Evolutionary conservation across 2,113 vertebrate genomes (phyloP).

Genomic region (Peromyscus maniculatus): DNA sequence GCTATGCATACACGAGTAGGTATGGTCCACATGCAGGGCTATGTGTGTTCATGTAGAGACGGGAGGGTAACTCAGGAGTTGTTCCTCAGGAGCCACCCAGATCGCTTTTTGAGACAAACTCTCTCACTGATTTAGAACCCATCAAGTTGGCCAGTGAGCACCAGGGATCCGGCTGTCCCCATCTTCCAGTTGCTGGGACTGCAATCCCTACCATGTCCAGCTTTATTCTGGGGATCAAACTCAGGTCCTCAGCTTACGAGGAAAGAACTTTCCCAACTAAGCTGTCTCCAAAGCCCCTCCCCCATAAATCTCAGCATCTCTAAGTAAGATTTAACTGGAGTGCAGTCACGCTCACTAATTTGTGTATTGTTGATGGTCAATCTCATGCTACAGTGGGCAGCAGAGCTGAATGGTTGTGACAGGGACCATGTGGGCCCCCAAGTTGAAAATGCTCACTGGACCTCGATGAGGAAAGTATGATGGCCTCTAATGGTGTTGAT

Average conservation of each 20-base stretch:
- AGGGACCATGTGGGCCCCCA: slow-evolving; percentile 26
- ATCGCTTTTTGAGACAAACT: background rate
- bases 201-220: background rate
- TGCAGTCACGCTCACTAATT: background rate
- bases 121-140: background rate
- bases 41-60: background rate
- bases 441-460: background rate
- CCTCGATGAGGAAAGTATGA: slow-evolving; percentile 7
- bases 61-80: background rate
- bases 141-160: background rate
- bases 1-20: background rate
- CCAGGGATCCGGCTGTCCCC: background rate
- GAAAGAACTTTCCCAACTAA: background rate
- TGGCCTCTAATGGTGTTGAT: background rate
- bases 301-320: background rate
- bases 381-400: background rate
- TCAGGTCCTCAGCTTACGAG: background rate
- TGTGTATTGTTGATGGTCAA: background rate
- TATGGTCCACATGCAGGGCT: background rate
- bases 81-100: background rate
- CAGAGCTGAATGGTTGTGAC: slow-evolving; percentile 32
- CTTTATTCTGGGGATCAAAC: background rate
- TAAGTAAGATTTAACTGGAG: background rate
- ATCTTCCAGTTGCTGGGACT: background rate
- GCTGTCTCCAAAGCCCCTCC: background rate